Evolutionary conservation across 2,797 vertebrate genomes (phyloP).

Genomic region (Columba guinea): DNA sequence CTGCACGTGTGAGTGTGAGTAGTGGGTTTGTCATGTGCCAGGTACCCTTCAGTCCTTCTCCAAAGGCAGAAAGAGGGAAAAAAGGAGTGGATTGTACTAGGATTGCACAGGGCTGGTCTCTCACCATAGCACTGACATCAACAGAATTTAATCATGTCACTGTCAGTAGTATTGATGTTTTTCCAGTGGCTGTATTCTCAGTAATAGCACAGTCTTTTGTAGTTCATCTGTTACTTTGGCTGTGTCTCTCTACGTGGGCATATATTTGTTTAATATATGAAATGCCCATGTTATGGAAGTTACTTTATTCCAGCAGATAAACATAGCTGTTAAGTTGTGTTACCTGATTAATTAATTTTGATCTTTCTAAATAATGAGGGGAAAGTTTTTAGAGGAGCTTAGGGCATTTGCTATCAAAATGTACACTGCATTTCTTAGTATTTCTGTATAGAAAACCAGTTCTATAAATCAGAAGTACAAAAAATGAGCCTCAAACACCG

Average conservation of each 20-base stretch:
- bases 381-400: neutral
- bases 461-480: neutral
- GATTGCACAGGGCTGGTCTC: neutral
- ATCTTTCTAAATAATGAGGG: neutral
- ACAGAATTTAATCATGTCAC: neutral
- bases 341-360: neutral
- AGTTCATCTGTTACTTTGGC: neutral
- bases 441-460: no score
- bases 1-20: neutral
- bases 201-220: neutral
- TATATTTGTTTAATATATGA: neutral
- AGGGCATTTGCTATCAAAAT: neutral
- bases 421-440: neutral
- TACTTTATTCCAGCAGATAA: neutral
- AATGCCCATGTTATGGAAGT: neutral
- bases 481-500: neutral
- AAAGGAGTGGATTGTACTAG: fast-evolving
- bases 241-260: neutral
- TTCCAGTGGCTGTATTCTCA: neutral
- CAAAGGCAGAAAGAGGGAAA: neutral
- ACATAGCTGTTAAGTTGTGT: neutral
- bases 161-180: neutral
- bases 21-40: neutral
- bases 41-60: neutral
- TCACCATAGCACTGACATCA: neutral